These are phyloP conservation scores for Lepus americanus DNA, from an alignment of 2,113 vertebrate genomes.

Conservation along the genomic window DNA sequence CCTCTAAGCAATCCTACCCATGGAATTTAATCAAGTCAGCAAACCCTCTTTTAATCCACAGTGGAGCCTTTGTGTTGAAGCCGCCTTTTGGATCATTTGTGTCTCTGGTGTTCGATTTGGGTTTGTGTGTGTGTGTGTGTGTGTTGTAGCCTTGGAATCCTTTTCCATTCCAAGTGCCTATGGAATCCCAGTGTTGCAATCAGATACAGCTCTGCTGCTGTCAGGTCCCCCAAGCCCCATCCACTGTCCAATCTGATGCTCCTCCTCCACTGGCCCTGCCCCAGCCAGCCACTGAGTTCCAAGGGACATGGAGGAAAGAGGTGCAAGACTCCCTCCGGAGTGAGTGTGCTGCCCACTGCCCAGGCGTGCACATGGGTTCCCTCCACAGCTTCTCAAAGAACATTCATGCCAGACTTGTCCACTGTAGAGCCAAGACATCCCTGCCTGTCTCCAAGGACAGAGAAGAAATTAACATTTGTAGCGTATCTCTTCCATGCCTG, in stretches of 20 bases:
- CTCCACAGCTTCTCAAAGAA: background rate
- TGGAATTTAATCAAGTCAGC: background rate
- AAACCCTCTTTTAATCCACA: background rate
- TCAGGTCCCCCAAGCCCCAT: background rate
- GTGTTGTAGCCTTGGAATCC: background rate
- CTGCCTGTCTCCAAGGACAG: background rate
- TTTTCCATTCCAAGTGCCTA: background rate
- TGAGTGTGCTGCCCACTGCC: background rate
- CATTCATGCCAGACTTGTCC: background rate
- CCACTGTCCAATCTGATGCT: background rate
- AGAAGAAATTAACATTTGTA: background rate
- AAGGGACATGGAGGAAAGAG: background rate
- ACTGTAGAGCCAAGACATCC: background rate
- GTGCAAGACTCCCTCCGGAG: rapidly evolving
- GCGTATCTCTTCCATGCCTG: background rate
- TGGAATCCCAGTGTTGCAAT: background rate
- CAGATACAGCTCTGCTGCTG: background rate
- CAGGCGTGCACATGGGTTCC: background rate
- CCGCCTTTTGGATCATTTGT: background rate
- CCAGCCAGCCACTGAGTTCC: background rate
- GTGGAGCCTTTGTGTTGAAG: background rate
- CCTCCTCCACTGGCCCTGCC: background rate
- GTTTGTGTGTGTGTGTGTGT: no score
- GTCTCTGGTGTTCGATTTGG: background rate
- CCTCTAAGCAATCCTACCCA: background rate